These are phyloP conservation scores for Danaus chrysippus DNA, from an alignment of 2,888 invertebrate genomes.

Conservation along the genomic window DNA sequence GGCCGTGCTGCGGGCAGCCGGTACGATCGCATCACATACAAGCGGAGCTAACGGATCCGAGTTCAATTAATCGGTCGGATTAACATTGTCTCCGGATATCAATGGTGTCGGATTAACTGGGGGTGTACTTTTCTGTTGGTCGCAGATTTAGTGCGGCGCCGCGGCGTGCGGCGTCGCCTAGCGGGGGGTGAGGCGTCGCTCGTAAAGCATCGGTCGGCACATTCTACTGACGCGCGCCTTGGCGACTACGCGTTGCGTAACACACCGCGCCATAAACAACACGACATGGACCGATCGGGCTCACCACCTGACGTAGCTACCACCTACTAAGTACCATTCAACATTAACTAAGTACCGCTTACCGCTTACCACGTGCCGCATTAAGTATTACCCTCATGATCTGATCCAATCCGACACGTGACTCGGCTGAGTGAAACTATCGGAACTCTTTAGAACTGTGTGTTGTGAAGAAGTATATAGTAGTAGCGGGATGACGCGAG, in stretches of 20 bases:
- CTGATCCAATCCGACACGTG: conserved; percentile 72
- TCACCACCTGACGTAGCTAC: conserved; percentile 53
- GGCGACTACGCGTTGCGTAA: conserved; percentile 79
- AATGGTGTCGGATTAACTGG: conserved; percentile 71
- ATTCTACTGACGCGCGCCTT: conserved; percentile 78
- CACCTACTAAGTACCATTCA: neutral
- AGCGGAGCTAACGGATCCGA: conserved; percentile 53
- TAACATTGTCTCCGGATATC: conserved; percentile 71
- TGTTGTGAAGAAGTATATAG: conserved; percentile 71
- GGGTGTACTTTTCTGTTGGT: conserved; percentile 75
- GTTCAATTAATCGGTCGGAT: conserved; percentile 75
- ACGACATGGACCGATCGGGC: conserved; percentile 54
- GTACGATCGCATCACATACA: conserved; percentile 63
- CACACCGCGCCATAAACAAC: conserved; percentile 73
- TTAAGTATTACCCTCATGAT: conserved; percentile 75
- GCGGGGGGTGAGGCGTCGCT: conserved; percentile 68
- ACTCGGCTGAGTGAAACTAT: conserved; percentile 69
- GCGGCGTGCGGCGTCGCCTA: conserved; percentile 73
- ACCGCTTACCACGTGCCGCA: conserved; percentile 68
- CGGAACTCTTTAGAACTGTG: conserved; percentile 66
- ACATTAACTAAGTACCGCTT: conserved; percentile 20
- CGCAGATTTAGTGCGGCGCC: conserved; percentile 78
- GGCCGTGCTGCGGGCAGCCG: conserved; percentile 66
- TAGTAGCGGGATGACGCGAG: conserved; percentile 66
- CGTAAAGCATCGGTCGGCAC: conserved; percentile 78